Evolutionary conservation across 2,113 vertebrate genomes (phyloP), one percentile per base, ranked within the genome.

Genomic region (Nyctibius bracteatus): DNA sequence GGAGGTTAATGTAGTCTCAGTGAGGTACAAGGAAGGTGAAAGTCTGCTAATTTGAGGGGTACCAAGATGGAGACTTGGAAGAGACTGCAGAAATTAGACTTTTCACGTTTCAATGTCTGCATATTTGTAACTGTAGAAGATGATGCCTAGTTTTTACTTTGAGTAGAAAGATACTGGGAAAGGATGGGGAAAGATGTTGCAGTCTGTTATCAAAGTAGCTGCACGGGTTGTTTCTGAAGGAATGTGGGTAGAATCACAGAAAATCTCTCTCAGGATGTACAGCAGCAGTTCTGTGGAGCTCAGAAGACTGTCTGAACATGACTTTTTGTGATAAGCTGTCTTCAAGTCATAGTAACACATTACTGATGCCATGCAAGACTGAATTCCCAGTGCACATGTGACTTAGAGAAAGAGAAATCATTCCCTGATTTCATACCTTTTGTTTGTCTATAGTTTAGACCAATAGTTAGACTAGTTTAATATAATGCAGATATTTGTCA

Each of bases 401-500:
- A 6, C 52, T 74, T 71, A 68, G 51, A 79, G 52, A 90, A 91
- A n/a, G 24, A 87, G 49, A 90, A 77, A 19, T 33, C 3, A 11
- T 83, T 77, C 39, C 44, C 52, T 31, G 25, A 59, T 74, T 62
- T 66, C 30, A n/a, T 27, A 33, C 16, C 16, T 90, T 87, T 47
- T 66, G 25, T 66, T 6, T 0, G 3, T 67, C 96, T 87, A 4
- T 90, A 68, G 41, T 54, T 80, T 43, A 72, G 54, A 96, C 82
- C 20, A 89, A 2, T 27, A 47, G 30, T 52, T 72, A 57, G 24
- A 65, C 35, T 81, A 81, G 93, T 97, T 97, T 61, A 95, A 86
- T 44, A 80, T 88, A 96, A 92, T 58, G 83, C 65, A 91, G 47
- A 55, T 74, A 95, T 96, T 95, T 96, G 89, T 94, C 96, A 94